Base-by-base conservation (phyloP, 2,797 vertebrate genomes). In the Acrossocheilus fasciatus region DNA sequence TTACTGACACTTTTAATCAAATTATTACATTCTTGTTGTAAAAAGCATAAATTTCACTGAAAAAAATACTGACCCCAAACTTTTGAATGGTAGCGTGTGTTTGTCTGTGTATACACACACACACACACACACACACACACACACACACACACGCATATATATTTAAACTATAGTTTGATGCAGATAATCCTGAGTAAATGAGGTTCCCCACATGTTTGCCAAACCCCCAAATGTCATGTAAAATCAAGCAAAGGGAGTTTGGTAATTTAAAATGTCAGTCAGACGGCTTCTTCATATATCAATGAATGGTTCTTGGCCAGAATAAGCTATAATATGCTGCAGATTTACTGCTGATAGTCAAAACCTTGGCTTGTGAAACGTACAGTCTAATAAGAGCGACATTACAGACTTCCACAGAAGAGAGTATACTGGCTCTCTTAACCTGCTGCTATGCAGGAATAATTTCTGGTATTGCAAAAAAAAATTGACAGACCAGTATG, bases 291-390 rank as follows among this genome's bases (percentile, higher is more conserved):
- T 45, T 83, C 57, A 36, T 74, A 83, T 74, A 14, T 74, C 39
- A 83, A 83, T 47, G 20, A 59, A 64, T 4, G 36, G 39, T 43
- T 47, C 43, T 62, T 83, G 54, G 82, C 36, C 69, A 73, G 81
- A 74, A 30, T 45, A 59, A 82, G 47, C 52, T 57, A 45, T 62
- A 85, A 43, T 66, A 57, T 77, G 18, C 76, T 23, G 14, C 83
- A 69, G 62, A 85, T 68, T 70, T 52, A 70, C 12, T 52, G 83
- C 23, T 0, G 59, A 85, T 43, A 85, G 66, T 77, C 59, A 72
- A 83, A 34, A 64, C 14, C 30, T 83, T 83, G 70, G 26, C 43
- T 50, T 26, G 72, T 50, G 41, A 36, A 30, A 75, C 41, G n/a
- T 34, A 66, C 30, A 73, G n/a, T 74, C 23, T 20, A 79, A 39